Conservation (phyloP, 2,113 vertebrate genomes). For the Zosterops borbonicus region DNA sequence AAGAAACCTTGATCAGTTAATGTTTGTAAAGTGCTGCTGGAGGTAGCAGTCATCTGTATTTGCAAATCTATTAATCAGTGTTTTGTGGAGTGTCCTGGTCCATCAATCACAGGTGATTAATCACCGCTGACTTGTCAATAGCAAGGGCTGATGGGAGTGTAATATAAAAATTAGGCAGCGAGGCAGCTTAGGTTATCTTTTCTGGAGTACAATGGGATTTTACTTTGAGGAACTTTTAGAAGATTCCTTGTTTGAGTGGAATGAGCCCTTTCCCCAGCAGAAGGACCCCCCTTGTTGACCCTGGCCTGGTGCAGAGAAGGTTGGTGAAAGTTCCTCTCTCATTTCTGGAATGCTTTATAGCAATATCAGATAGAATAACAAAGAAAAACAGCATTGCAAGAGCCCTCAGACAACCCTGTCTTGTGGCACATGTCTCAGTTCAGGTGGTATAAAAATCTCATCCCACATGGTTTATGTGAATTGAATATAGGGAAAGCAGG, state of each 20-base stretch:
- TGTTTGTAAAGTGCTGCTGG: not conserved
- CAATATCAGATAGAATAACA: not conserved
- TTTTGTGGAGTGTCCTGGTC: not conserved
- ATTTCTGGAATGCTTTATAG: not conserved
- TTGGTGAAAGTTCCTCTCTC: not conserved
- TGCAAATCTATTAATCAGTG: not conserved
- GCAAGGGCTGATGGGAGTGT: not conserved
- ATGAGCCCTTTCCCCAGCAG: fast-evolving
- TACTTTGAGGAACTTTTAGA: not conserved
- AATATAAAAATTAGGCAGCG: not conserved
- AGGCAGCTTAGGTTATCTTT: fast-evolving
- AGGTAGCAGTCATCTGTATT: not conserved
- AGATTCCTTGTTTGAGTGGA: not conserved
- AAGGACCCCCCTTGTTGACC: fast-evolving
- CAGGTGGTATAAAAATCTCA: not conserved
- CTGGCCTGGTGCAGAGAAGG: not conserved
- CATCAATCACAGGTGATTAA: not conserved
- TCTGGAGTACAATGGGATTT: not conserved
- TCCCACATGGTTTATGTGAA: fast-evolving
- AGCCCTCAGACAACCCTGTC: not conserved
- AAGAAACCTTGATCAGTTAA: not conserved
- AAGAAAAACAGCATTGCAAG: not conserved
- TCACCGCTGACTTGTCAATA: not conserved
- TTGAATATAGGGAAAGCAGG: not conserved
- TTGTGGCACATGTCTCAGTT: fast-evolving